A percentile compares a stretch with the other conserved stretches of the same genome.
These are phyloP conservation scores for Meteorus sp. DNA, from an alignment of 1,140 invertebrate species.

Conservation along the genomic window DNA sequence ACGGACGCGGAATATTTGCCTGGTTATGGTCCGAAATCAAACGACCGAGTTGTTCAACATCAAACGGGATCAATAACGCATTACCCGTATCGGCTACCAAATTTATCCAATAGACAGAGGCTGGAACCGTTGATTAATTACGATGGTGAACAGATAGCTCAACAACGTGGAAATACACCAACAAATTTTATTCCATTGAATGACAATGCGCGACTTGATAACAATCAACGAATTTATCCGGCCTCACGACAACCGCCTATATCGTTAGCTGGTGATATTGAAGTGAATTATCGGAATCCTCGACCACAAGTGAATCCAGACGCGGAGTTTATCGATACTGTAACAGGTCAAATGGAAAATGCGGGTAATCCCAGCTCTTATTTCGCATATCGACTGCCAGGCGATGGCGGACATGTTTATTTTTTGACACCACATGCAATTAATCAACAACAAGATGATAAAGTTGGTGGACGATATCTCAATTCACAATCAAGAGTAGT, in stretches of 20 bases:
- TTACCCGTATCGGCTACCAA: background rate
- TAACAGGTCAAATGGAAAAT: slow-evolving; percentile 37
- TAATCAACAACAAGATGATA: slow-evolving; percentile 49
- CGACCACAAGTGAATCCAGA: slow-evolving; percentile 60
- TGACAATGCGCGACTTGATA: slow-evolving; percentile 20
- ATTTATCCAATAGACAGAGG: background rate
- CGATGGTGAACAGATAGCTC: slow-evolving; percentile 29
- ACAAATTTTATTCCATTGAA: slow-evolving; percentile 34
- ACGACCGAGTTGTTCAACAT: background rate
- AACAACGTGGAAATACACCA: slow-evolving; percentile 14
- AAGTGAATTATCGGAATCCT: slow-evolving; percentile 60
- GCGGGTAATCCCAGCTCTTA: slow-evolving; percentile 58
- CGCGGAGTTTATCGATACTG: slow-evolving; percentile 55
- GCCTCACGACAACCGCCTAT: slow-evolving; percentile 42
- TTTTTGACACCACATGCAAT: slow-evolving; percentile 72
- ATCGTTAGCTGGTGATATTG: slow-evolving; percentile 54
- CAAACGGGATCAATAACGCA: slow-evolving; percentile 27
- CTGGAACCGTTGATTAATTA: slow-evolving; percentile 30
- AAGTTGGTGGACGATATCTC: slow-evolving; percentile 44
- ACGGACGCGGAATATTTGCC: slow-evolving; percentile 70
- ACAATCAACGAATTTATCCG: slow-evolving; percentile 21
- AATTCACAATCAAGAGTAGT: slow-evolving; percentile 53
- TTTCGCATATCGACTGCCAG: slow-evolving; percentile 70
- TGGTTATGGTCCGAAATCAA: slow-evolving; percentile 34
- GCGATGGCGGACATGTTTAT: slow-evolving; percentile 73